Percentiles rank a stretch among this genome's conserved stretches.
Conservation (phyloP, 2,113 vertebrate genomes). For the Crotophaga sulcirostris region DNA sequence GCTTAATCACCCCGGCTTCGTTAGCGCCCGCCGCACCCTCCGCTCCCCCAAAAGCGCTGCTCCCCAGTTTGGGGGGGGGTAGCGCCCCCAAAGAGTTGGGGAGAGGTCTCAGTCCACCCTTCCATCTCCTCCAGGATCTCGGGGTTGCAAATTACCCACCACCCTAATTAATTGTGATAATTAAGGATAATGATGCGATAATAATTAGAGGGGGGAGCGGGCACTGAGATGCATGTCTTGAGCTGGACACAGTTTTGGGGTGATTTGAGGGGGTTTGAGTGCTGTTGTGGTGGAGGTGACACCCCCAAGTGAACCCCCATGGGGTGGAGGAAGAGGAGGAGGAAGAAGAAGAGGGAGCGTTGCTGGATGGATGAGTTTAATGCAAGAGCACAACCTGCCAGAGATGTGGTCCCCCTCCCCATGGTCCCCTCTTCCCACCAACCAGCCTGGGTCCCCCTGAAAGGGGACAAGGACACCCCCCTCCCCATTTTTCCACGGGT, state of each 20-base stretch:
- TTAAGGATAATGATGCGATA: background rate
- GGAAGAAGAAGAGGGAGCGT: background rate
- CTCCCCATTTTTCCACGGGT: background rate
- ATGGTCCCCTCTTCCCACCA: too few relatives aligned
- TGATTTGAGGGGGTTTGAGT: fast-evolving
- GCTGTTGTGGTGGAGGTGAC: background rate
- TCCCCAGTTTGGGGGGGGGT: background rate
- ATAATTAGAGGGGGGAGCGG: background rate
- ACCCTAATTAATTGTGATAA: background rate
- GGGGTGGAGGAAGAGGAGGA: background rate
- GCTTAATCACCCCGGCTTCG: background rate
- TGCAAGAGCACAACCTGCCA: too few relatives aligned
- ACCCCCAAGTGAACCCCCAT: background rate
- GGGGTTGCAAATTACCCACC: background rate
- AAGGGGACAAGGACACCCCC: background rate
- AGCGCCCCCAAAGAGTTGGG: background rate
- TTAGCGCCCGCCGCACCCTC: background rate
- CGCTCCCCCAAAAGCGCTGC: background rate
- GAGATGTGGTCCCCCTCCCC: too few relatives aligned
- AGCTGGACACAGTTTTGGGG: background rate
- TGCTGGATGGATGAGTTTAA: background rate
- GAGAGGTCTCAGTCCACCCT: background rate
- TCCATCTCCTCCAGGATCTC: background rate
- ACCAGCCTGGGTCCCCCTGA: too few relatives aligned
- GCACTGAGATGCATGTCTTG: background rate